Base-by-base conservation (phyloP, 2,113 vertebrate species). In the Otolemur garnettii region DNA sequence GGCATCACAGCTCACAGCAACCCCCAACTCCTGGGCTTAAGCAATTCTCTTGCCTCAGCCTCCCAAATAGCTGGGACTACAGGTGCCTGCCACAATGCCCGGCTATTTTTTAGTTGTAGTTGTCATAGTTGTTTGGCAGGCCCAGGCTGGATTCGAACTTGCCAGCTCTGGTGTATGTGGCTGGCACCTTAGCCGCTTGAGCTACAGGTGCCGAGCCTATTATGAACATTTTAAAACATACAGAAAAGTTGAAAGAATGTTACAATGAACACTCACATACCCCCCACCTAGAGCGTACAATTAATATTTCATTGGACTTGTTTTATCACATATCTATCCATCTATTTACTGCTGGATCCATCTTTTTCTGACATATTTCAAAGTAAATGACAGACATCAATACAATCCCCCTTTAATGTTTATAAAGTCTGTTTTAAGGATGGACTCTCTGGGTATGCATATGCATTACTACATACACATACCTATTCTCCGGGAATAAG, bases 191-290 rank as follows among this genome's bases (percentile, higher is more conserved):
- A 38, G 38, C 38, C 4, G 38, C 38, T 38, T 38, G 38, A 38
- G 38, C 38, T 38, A 38, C 38, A 38, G 38, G 38, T 38, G 38
- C 38, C 38, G 38, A 38, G 38, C 2, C 38, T 38, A 38, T 38
- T 38, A 30, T 77, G 60, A 93, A 93, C 50, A 89, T 74, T 53
- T 97, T 89, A 62, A 77, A 96, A 93, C 15, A 85, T 72, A 83
- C 11, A 72, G 68, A 42, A 86, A 96, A 93, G 33, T 68, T 92
- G 60, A 86, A 93, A 89, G 81, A 72, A 82, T 95, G 12, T 82
- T 89, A 35, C 60, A 60, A 64, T 66, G 60, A 81, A 59, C 30
- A 75, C 38, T 93, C 50, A 91, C 72, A 93, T 87, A 66, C 53
- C 45, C 21, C 53, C 22, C 14, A 77, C 60, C 14, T 77, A 88